phyloP scores from a whole-genome alignment of 2,888 invertebrate species.

The Meta bourneti region DNA sequence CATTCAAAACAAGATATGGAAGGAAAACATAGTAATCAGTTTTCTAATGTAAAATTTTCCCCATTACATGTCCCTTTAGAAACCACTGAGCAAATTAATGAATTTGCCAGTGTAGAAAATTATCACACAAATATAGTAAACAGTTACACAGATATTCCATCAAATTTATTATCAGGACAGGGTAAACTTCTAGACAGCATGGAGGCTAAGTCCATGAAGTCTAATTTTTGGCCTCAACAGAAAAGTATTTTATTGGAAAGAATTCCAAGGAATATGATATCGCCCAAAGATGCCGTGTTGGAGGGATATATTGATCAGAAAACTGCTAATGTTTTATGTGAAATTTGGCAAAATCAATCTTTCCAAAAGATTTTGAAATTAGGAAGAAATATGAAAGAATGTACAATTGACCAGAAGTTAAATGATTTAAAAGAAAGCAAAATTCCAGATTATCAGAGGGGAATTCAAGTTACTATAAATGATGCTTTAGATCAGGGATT shows the following conservation, averaged over 20 bases:
- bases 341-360: conserved; percentile 81
- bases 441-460: conserved; percentile 90
- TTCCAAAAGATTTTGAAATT: not conserved
- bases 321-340: conserved; percentile 84
- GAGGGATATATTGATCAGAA: conserved; percentile 89
- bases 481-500: conserved; percentile 92
- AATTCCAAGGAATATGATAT: conserved; percentile 87
- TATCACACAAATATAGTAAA: no score
- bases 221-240: conserved; percentile 18
- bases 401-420: not conserved
- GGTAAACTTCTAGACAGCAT: no score
- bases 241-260: conserved; percentile 85
- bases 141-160: no score
- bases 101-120: no score
- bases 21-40: no score
- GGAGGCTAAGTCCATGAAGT: no score
- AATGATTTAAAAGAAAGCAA: conserved; percentile 83
- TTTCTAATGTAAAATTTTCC: no score
- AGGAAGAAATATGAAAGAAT: not conserved
- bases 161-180: no score
- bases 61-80: no score
- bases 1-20: conserved; percentile 57
- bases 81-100: no score
- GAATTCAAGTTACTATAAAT: conserved; percentile 88
- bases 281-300: conserved; percentile 88